These are phyloP conservation scores for Elmis aenea DNA, from an alignment of 2,888 invertebrate species.

Conservation along the genomic window DNA sequence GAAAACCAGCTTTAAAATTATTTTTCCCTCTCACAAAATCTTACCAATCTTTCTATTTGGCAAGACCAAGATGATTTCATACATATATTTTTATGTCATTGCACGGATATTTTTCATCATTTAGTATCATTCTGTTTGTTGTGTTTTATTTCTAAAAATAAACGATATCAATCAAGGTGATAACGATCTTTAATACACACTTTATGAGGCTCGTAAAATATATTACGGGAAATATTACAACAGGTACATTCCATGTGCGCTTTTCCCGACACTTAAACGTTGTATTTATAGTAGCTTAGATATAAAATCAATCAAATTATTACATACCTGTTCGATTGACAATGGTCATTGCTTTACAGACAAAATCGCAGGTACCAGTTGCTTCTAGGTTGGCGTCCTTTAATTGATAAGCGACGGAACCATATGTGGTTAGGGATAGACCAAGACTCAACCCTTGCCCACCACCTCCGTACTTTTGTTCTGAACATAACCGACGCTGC, in stretches of 20 bases:
- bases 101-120: too few relatives aligned
- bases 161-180: too few relatives aligned
- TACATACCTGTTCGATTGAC: constrained; percentile 67
- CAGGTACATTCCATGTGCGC: background rate
- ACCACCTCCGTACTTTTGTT: constrained; percentile 54
- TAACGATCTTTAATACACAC: too few relatives aligned
- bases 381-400: constrained; percentile 77
- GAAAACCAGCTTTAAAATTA: too few relatives aligned
- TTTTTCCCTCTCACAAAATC: too few relatives aligned
- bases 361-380: constrained; percentile 67
- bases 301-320: background rate
- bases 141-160: too few relatives aligned
- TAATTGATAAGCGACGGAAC: constrained; percentile 72
- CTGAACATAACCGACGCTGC: constrained; percentile 62
- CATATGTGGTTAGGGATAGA: constrained; percentile 60
- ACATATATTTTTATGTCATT: too few relatives aligned
- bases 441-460: constrained; percentile 45
- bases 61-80: too few relatives aligned
- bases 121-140: too few relatives aligned
- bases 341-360: constrained; percentile 65
- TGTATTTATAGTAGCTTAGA: too few relatives aligned
- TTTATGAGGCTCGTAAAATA: too few relatives aligned
- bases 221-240: background rate
- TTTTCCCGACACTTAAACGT: constrained; percentile 1
- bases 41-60: too few relatives aligned